A percentile compares a stretch with the other conserved stretches of the same genome.
These are phyloP conservation scores for Leistus spinibarbis DNA, from an alignment of 2,888 invertebrate genomes.

Conservation along the genomic window DNA sequence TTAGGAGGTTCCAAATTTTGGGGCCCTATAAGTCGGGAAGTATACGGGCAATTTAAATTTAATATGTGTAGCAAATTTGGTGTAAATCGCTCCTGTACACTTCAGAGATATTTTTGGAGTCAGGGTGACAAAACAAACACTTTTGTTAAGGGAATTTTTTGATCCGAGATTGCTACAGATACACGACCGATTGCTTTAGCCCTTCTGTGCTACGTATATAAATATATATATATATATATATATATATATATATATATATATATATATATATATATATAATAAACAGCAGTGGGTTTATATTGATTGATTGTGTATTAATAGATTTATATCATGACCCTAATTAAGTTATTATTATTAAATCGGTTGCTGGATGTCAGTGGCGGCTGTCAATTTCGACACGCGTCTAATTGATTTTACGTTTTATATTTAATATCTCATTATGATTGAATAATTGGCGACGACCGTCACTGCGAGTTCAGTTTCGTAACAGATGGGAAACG, in stretches of 20 bases:
- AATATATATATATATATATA: not conserved
- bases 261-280: not conserved
- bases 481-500: not conserved
- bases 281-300: too few relatives aligned
- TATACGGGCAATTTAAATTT: too few relatives aligned
- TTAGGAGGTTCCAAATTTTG: too few relatives aligned
- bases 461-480: not conserved
- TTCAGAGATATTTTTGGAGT: too few relatives aligned
- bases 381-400: not conserved
- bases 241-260: not conserved
- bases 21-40: too few relatives aligned
- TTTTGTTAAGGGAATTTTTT: too few relatives aligned
- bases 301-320: not conserved
- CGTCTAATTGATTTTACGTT: not conserved
- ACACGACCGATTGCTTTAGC: too few relatives aligned
- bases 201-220: too few relatives aligned
- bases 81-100: too few relatives aligned
- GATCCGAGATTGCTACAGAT: too few relatives aligned
- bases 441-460: slow-evolving; percentile 5
- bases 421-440: slow-evolving; percentile 2
- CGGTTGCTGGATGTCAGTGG: not conserved
- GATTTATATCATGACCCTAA: not conserved
- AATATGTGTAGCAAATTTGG: too few relatives aligned
- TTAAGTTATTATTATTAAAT: not conserved
- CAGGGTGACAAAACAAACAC: too few relatives aligned